phyloP scores from a whole-genome alignment of 2,797 vertebrate species.

The Pampus argenteus region DNA sequence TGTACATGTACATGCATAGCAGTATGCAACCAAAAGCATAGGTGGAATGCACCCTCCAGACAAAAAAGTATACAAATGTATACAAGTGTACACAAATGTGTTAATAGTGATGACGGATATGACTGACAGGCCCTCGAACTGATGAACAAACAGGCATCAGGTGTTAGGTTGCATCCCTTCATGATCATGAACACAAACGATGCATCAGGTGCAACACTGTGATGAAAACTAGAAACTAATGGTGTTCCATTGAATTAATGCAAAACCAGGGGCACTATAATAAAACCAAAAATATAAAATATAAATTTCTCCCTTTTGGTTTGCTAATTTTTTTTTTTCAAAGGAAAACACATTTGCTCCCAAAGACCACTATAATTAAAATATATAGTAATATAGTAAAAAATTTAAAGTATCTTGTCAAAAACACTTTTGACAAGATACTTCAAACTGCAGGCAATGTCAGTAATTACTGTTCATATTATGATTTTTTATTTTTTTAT shows the following conservation, averaged over 20 bases:
- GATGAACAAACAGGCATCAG: conserved; percentile 54
- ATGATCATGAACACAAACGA: conserved; percentile 42
- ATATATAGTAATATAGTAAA: no score
- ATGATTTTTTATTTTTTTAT: no score
- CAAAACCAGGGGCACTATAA: background rate
- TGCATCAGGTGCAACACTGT: conserved; percentile 24
- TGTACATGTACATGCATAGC: conserved; percentile 9
- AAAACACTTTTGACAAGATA: no score
- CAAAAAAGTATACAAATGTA: conserved; percentile 45
- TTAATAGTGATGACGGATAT: conserved; percentile 42
- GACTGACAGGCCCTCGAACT: conserved; percentile 40
- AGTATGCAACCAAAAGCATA: conserved; percentile 10
- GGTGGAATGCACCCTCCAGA: conserved; percentile 11
- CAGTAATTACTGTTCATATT: no score
- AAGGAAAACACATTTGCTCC: no score
- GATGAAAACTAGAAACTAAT: no score
- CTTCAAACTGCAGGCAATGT: no score
- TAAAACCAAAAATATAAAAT: background rate
- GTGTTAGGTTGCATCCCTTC: conserved; percentile 41
- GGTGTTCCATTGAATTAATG: no score
- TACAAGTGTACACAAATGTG: conserved; percentile 8
- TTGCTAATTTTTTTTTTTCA: background rate
- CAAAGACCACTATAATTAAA: no score
- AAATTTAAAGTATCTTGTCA: no score
- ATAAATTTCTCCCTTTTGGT: background rate